A percentile compares a stretch with the other conserved stretches of the same genome.
phyloP scores from a whole-genome alignment of 2,888 invertebrate genomes.

The Andrena hattorfiana region DNA sequence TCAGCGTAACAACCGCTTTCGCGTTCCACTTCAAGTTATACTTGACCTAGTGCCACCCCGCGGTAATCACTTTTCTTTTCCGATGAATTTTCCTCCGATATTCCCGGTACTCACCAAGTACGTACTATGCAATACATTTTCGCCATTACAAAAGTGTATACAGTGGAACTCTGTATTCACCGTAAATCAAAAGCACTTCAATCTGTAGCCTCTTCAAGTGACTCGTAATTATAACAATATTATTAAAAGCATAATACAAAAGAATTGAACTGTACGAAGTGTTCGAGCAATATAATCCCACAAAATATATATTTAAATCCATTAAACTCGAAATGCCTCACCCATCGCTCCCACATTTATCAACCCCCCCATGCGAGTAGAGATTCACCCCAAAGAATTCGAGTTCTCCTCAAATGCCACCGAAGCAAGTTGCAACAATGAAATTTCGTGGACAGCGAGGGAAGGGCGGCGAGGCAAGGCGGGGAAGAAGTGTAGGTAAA shows the following conservation, averaged over 20 bases:
- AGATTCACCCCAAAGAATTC: background rate
- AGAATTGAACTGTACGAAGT: too few relatives aligned
- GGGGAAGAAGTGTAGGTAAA: slow-evolving; percentile 58
- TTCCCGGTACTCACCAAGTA: slow-evolving; percentile 18
- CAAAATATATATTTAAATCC: too few relatives aligned
- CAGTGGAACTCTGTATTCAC: background rate
- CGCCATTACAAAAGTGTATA: background rate
- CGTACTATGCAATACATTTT: background rate
- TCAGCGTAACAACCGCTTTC: slow-evolving; percentile 42
- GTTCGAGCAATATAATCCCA: too few relatives aligned
- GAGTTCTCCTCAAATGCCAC: slow-evolving; percentile 22
- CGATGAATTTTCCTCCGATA: slow-evolving; percentile 44
- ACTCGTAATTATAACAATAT: background rate
- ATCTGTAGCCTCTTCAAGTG: background rate
- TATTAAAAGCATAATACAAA: background rate
- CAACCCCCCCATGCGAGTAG: background rate
- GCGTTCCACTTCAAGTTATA: slow-evolving; percentile 44
- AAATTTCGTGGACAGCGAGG: slow-evolving; percentile 53
- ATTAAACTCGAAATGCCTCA: too few relatives aligned
- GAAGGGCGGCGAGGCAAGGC: slow-evolving; percentile 31
- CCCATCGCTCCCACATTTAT: too few relatives aligned
- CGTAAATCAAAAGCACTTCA: background rate
- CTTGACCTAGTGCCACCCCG: slow-evolving; percentile 48
- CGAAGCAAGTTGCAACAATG: slow-evolving; percentile 66
- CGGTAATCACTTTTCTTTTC: slow-evolving; percentile 55